Evolutionary conservation across 1,140 invertebrate species (phyloP), one percentile per base, ranked within the genome.

Genomic region (Oedothorax gibbosus): DNA sequence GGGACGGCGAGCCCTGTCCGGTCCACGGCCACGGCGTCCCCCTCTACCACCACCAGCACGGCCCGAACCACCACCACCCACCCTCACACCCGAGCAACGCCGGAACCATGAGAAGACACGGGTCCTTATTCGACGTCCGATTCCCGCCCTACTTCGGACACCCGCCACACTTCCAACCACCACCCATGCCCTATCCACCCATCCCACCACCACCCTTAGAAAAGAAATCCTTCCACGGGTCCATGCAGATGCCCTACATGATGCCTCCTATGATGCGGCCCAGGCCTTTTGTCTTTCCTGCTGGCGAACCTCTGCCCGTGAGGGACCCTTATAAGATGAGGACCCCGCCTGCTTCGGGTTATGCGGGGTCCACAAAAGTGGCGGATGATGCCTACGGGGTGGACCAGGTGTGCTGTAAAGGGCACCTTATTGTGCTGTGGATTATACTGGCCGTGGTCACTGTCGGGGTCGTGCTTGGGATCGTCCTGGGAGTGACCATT

Each of bases 401-500:
- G 20, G 84, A 87, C 83, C 79, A 75, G 71, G 81, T 85, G 72
- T 88, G 87, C 87, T 89, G 86, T 66, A 86, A 88, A 57, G 89
- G 89, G 11, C 88, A 89, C 65, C 83, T 88, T 11, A 88, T 89
- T 20, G 89, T 90, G 18, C 85, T 89, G 0, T 89, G 88, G 88
- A 89, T 90, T 62, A 89, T 90, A 72, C 76, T 90, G 51, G 88
- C 87, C n/a, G 88, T 90, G 11, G 87, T 90, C 8, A 88, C 88
- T 14, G 85, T 90, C 15, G 89, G 89, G 18, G 88, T 90, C 50
- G 83, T 90, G 8, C 76, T 89, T 10, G 89, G 88, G 15, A 87
- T 90, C 15, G 88, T 89, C 88, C 89, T 88, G 3, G 87, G 85
- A 14, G 85, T 88, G n/a, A 88, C 86, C 15, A 82, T 87, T 20